Conservation (phyloP, 37 sponge, comb jelly and placozoan species). For the Cliona cf. orientalis region DNA sequence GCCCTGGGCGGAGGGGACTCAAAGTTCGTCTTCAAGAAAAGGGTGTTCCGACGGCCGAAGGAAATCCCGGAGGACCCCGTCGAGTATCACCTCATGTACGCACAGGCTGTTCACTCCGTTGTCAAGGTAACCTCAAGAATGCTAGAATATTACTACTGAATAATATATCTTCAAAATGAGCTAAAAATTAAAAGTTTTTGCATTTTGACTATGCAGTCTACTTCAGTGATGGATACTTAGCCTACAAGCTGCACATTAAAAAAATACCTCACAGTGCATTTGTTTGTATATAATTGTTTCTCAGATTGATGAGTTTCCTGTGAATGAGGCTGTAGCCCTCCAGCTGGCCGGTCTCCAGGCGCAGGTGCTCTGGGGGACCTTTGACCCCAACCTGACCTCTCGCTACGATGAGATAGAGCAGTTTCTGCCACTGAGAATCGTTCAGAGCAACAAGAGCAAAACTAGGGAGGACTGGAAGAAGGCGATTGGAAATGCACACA, state of each 20-base stretch:
- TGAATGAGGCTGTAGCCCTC: constrained; percentile 87
- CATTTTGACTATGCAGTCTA: too few species aligned
- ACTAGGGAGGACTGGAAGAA: constrained; percentile 79
- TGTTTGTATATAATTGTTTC: not conserved
- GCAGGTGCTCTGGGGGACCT: constrained; percentile 91
- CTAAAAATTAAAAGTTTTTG: too few species aligned
- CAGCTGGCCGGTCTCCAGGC: constrained; percentile 94
- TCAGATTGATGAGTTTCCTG: constrained; percentile 93
- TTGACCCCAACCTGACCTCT: constrained; percentile 20
- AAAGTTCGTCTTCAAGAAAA: constrained; percentile 92
- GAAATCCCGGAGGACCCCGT: constrained; percentile 97
- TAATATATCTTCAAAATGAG: not conserved
- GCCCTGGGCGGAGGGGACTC: constrained; percentile 94
- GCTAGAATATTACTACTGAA: not conserved
- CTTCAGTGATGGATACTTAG: too few species aligned
- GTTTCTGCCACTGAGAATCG: constrained; percentile 70
- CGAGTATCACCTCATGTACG: constrained; percentile 96
- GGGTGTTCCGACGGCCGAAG: constrained; percentile 90
- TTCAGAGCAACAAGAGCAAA: constrained; percentile 39
- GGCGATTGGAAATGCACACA: constrained; percentile 86
- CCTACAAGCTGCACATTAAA: too few species aligned
- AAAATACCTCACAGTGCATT: too few species aligned
- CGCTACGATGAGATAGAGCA: constrained; percentile 80
- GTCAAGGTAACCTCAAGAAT: constrained; percentile 71
- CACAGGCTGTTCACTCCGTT: constrained; percentile 93